phyloP scores from a whole-genome alignment of 2,888 invertebrate genomes.

The Byasa hedistus region DNA sequence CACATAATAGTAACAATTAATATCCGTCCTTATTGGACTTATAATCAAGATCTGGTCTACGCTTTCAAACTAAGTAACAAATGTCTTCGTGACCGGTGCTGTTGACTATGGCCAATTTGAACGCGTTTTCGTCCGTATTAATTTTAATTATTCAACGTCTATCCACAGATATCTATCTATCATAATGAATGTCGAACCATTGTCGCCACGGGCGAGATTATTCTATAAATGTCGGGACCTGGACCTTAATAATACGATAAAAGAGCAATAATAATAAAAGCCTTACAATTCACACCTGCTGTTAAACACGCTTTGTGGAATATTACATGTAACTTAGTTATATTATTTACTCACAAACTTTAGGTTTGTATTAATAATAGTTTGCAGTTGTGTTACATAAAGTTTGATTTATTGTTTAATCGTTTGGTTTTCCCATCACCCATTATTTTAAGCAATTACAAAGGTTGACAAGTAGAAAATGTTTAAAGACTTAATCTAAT shows the following conservation, averaged over 20 bases:
- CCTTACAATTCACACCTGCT: constrained; percentile 28
- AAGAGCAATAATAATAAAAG: constrained; percentile 24
- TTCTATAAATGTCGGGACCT: constrained; percentile 26
- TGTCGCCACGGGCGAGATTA: constrained; percentile 41
- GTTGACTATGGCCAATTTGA: constrained; percentile 9
- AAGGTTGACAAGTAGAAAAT: too few species aligned
- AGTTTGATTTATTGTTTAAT: too few species aligned
- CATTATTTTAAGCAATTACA: too few species aligned
- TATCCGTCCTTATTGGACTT: constrained; percentile 14
- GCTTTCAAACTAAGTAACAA: constrained; percentile 28
- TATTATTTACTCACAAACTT: not conserved
- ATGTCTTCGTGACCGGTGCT: constrained; percentile 29
- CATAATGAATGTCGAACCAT: constrained; percentile 44
- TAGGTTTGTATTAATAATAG: too few species aligned
- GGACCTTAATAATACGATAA: constrained; percentile 28
- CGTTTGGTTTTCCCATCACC: too few species aligned
- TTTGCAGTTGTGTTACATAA: too few species aligned
- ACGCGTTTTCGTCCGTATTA: constrained; percentile 25
- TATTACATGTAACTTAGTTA: constrained; percentile 6
- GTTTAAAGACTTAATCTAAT: too few species aligned
- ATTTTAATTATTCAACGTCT: constrained; percentile 37
- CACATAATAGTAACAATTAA: not conserved
- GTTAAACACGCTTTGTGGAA: constrained; percentile 23
- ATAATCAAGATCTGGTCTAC: constrained; percentile 16
- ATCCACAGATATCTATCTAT: constrained; percentile 42